Base-by-base conservation (phyloP, 2,113 vertebrate genomes). In the Proterorhinus semilunaris region DNA sequence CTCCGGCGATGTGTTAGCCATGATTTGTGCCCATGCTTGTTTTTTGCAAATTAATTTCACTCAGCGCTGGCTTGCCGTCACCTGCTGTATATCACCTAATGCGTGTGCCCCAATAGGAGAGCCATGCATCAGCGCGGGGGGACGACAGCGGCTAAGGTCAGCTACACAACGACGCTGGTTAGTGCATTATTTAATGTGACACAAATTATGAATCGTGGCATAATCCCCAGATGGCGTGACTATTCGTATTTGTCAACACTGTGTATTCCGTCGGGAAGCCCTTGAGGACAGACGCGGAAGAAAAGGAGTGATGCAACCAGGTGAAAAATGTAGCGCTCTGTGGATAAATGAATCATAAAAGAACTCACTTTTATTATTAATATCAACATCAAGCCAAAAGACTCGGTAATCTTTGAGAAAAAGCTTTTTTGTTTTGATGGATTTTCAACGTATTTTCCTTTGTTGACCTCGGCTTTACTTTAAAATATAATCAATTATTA, bases 1-100 rank as follows among this genome's bases (percentile, higher is more conserved):
- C 1, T 15, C 2, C 11, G 10, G 59, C 1, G 6, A 27, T 48
- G 61, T 36, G 42, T 51, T 21, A 1, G 11, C 44, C 51, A 47
- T 81, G 83, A 87, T 88, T 86, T 87, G 81, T 82, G 72, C 53
- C 63, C 52, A 8, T 47, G 42, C 62, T 16, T 68, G 62, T 66
- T 72, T 72, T 36, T 71, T 62, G 64, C 71, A 84, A 80, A 88
- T 88, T 80, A 71, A 77, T 71, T 70, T 36, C 43, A 46, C 65
- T 58, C 27, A 36, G 53, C 78, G 75, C 42, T 5, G 27, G 62
- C 62, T 8, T 62, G 64, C 50, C 5, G 57, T 81, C 73, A 66
- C 61, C 70, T 13, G 65, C 75, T 6, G 57, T 76, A 72, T 49
- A 76, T 83, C 59, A 62, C 21, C 8, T 63, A 52, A 13, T 62